Evolutionary conservation across 2,113 vertebrate genomes (phyloP).

Genomic region (Morone saxatilis): DNA sequence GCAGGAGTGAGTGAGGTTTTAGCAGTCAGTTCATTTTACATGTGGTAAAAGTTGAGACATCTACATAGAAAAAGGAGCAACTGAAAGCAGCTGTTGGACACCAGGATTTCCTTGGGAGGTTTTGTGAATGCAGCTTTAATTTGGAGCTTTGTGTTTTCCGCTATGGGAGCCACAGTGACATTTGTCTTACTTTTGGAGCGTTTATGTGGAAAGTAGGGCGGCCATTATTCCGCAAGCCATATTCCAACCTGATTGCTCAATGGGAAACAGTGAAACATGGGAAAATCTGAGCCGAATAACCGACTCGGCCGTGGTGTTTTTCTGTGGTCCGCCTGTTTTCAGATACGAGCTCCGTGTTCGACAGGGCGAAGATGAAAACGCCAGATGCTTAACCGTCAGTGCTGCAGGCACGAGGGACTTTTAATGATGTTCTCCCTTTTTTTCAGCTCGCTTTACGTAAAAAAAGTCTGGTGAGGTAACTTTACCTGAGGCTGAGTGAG

Average conservation of each 20-base stretch:
- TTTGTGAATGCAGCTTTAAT: constrained; percentile 18
- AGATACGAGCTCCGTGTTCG: constrained; percentile 16
- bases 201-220: constrained; percentile 69
- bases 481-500: constrained; percentile 24
- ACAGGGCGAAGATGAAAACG: constrained; percentile 30
- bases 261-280: constrained; percentile 74
- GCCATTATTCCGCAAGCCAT: constrained; percentile 42
- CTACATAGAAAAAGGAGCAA: background rate
- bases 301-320: constrained; percentile 10
- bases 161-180: background rate
- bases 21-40: background rate
- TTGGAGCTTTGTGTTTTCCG: background rate
- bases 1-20: background rate
- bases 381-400: constrained; percentile 56
- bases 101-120: background rate
- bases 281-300: constrained; percentile 49
- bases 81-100: constrained; percentile 20
- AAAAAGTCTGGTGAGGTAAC: constrained; percentile 10
- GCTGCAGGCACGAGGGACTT: constrained; percentile 21
- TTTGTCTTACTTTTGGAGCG: constrained; percentile 10
- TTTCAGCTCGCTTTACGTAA: background rate
- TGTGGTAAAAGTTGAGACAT: background rate
- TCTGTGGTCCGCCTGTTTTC: background rate
- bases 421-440: constrained; percentile 48
- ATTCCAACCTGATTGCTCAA: constrained; percentile 39